A percentile compares a stretch with the other conserved stretches of the same genome.
Conservation (phyloP, 2,888 invertebrate species). For the Ormyrus rosae region DNA sequence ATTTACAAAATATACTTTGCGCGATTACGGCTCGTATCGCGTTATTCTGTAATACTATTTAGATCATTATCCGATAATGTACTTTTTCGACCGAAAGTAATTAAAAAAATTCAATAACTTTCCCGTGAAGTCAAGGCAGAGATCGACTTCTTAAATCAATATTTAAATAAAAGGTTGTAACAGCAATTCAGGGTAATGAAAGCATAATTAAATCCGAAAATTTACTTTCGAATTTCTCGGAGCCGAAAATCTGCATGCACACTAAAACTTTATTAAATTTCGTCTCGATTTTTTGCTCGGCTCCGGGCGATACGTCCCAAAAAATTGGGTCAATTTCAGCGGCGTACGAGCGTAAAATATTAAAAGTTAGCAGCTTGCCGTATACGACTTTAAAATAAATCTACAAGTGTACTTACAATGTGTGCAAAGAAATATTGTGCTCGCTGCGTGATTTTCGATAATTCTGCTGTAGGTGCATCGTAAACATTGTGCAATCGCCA, state of each 20-base stretch:
- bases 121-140: too few species aligned
- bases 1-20: too few species aligned
- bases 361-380: slow-evolving; percentile 6
- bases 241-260: background rate
- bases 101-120: too few species aligned
- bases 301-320: slow-evolving; percentile 3
- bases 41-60: too few species aligned
- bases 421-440: slow-evolving; percentile 1
- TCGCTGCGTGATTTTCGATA: background rate
- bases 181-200: slow-evolving; percentile 18
- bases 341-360: slow-evolving; percentile 2
- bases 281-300: slow-evolving; percentile 9
- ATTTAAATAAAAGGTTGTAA: background rate
- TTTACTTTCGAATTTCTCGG: slow-evolving; percentile 25
- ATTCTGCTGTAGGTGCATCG: background rate
- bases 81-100: too few species aligned
- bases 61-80: too few species aligned
- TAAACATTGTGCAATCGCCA: background rate
- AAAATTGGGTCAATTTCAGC: slow-evolving; percentile 27
- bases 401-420: background rate
- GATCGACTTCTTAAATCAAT: too few species aligned
- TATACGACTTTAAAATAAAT: slow-evolving; percentile 7
- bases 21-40: too few species aligned
- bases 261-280: slow-evolving; percentile 18
- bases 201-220: slow-evolving; percentile 18